Conservation (phyloP, 2,113 vertebrate genomes). For the Coturnix japonica region DNA sequence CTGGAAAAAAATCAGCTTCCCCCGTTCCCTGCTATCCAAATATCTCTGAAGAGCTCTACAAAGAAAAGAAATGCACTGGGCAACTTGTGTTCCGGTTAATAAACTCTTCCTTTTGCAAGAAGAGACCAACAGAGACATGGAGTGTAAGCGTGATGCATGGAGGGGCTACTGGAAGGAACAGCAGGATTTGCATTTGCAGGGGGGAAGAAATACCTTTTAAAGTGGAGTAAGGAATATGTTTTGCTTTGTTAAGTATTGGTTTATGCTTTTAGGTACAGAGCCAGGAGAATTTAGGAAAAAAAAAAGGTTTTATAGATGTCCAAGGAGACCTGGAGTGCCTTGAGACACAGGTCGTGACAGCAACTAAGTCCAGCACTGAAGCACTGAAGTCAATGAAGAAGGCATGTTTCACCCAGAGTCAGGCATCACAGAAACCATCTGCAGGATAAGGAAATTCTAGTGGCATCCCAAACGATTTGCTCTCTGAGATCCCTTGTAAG, state of each 20-base stretch:
- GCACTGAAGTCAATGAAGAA: background rate
- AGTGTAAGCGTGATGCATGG: background rate
- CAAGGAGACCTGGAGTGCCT: background rate
- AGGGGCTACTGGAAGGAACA: background rate
- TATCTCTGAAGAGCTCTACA: background rate
- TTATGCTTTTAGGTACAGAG: background rate
- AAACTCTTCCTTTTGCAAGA: background rate
- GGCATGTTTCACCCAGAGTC: background rate
- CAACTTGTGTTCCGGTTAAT: background rate
- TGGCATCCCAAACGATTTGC: background rate
- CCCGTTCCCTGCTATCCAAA: background rate
- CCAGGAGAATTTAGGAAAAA: background rate
- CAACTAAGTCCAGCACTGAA: background rate
- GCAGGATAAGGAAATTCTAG: conserved; percentile 20
- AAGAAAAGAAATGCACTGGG: background rate
- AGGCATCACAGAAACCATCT: background rate
- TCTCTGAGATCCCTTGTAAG: background rate
- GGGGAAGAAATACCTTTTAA: background rate
- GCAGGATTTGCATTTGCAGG: background rate
- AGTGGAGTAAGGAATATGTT: background rate
- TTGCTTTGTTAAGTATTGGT: background rate
- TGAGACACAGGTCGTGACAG: background rate
- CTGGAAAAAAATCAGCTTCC: background rate
- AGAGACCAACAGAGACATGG: background rate
- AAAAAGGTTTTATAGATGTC: background rate